phyloP scores from a whole-genome alignment of 2,113 vertebrate genomes.

The Lasiurus cinereus region DNA sequence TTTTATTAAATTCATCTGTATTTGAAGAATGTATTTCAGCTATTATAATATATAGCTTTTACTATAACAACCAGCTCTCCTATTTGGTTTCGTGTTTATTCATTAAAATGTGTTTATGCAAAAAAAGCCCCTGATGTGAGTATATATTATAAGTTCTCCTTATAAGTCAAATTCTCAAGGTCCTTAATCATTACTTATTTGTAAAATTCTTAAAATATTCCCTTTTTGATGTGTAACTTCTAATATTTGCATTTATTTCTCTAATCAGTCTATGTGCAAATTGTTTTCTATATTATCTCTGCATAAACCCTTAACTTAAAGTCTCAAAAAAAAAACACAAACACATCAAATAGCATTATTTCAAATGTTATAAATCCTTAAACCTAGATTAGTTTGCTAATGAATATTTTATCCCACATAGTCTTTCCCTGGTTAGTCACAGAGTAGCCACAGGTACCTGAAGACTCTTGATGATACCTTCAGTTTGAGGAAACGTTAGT shows the following conservation, averaged over 20 bases:
- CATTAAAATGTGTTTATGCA: constrained; percentile 15
- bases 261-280: neutral
- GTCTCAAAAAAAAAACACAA: neutral
- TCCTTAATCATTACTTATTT: constrained; percentile 58
- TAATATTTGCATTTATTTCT: constrained; percentile 54
- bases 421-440: neutral
- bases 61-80: neutral
- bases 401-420: neutral
- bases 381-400: neutral
- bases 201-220: constrained; percentile 52
- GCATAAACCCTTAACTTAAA: neutral
- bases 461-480: neutral
- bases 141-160: neutral
- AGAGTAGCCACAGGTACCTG: neutral
- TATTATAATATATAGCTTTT: neutral
- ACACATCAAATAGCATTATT: neutral
- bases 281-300: constrained; percentile 52
- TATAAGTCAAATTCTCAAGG: constrained; percentile 15
- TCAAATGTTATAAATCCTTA: neutral
- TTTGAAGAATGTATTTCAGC: neutral
- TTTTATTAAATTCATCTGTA: constrained; percentile 22
- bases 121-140: neutral
- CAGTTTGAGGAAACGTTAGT: neutral
- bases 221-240: constrained; percentile 10
- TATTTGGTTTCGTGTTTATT: constrained; percentile 9